phyloP scores from a whole-genome alignment of 1,140 invertebrate genomes.

The Dufourea novaeangliae region DNA sequence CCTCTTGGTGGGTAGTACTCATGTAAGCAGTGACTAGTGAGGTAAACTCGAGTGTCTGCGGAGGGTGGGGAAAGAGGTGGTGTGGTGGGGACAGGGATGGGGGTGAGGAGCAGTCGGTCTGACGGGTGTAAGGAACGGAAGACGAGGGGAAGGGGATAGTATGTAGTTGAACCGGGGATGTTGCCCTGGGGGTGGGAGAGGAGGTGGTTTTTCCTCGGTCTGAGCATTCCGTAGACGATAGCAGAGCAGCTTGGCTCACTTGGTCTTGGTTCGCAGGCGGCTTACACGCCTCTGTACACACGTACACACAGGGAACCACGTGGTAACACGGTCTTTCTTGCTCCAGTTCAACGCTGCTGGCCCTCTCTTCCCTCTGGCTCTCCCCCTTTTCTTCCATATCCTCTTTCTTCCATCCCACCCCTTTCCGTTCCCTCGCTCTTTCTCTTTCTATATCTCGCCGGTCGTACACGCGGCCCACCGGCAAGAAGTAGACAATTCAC shows the following conservation, averaged over 20 bases:
- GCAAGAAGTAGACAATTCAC: constrained; percentile 81
- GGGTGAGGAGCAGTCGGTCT: constrained; percentile 27
- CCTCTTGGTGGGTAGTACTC: constrained; percentile 74
- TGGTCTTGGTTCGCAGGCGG: constrained; percentile 64
- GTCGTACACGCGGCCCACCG: constrained; percentile 55
- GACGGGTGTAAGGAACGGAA: constrained; percentile 42
- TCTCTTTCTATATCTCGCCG: constrained; percentile 30
- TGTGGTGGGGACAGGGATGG: neutral
- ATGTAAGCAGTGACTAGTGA: constrained; percentile 76
- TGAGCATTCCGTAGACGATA: constrained; percentile 73
- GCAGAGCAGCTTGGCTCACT: constrained; percentile 43
- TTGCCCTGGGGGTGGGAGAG: constrained; percentile 52
- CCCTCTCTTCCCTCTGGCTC: neutral
- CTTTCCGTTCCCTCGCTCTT: neutral
- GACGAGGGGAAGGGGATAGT: too few relatives aligned
- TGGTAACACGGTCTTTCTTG: constrained; percentile 13
- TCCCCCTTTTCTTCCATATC: constrained; percentile 2
- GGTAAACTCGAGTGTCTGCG: constrained; percentile 75
- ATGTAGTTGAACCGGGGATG: constrained; percentile 36
- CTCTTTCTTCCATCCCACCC: neutral
- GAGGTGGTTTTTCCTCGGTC: constrained; percentile 70
- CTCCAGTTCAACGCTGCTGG: constrained; percentile 4
- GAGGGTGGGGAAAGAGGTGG: constrained; percentile 9
- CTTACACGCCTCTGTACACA: constrained; percentile 34
- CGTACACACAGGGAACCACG: neutral